Evolutionary conservation across 2,888 invertebrate genomes (phyloP).

Genomic region (Andrena hattorfiana): DNA sequence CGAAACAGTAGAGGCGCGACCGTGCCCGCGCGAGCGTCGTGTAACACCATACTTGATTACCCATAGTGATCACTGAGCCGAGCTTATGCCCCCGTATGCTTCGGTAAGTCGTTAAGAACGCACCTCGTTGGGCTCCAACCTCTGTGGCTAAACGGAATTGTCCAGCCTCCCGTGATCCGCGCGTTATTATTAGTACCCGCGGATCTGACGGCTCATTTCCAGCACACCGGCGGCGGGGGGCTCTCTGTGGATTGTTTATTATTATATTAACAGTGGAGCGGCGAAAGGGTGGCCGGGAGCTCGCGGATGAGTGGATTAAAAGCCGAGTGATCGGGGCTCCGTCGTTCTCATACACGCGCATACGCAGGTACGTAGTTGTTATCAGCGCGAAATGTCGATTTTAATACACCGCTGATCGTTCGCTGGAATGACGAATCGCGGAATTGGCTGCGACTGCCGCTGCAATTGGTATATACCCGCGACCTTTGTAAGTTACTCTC

Average conservation of each 20-base stretch:
- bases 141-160: constrained; percentile 49
- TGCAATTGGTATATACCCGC: too few species aligned
- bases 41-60: constrained; percentile 81
- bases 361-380: too few species aligned
- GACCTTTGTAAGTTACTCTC: too few species aligned
- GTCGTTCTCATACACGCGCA: too few species aligned
- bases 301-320: constrained; percentile 1
- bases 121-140: constrained; percentile 72
- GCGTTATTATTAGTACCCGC: constrained; percentile 66
- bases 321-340: neutral
- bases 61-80: constrained; percentile 79
- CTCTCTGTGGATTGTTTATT: constrained; percentile 21
- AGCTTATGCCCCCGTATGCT: constrained; percentile 75
- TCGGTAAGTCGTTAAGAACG: constrained; percentile 81
- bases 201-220: constrained; percentile 48
- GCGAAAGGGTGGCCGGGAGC: neutral
- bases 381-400: too few species aligned
- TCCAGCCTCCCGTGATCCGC: constrained; percentile 60
- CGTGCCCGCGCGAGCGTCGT: constrained; percentile 69
- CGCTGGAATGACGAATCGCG: too few species aligned
- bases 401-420: too few species aligned
- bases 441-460: too few species aligned
- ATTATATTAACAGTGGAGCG: neutral
- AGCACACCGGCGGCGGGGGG: neutral
- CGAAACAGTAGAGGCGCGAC: constrained; percentile 66